Conservation (phyloP, 2,113 vertebrate genomes). For the Phocoena sinus region DNA sequence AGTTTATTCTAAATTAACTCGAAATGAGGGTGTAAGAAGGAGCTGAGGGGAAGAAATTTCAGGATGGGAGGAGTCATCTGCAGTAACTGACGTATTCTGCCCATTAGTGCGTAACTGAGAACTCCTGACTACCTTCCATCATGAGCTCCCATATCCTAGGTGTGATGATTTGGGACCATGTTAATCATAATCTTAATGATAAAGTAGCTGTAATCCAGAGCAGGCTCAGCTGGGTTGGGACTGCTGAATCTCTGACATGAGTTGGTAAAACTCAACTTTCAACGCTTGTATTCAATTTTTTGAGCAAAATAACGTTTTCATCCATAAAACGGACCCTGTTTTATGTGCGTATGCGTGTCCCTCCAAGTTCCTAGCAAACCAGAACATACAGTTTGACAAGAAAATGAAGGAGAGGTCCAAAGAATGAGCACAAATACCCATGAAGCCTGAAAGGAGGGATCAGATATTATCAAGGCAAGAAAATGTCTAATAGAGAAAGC, state of each 20-base stretch:
- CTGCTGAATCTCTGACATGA: neutral
- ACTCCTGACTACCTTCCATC: neutral
- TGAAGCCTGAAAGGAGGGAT: neutral
- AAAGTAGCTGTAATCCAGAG: neutral
- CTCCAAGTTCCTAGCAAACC: neutral
- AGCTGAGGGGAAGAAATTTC: neutral
- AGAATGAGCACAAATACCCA: neutral
- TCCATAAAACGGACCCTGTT: neutral
- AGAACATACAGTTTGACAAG: neutral
- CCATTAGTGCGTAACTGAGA: neutral
- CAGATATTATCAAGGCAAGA: neutral
- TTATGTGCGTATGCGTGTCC: neutral
- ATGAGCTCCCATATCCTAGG: neutral
- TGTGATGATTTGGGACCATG: neutral
- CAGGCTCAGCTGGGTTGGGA: neutral
- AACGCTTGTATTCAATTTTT: neutral
- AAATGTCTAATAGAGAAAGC: neutral
- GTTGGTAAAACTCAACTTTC: neutral
- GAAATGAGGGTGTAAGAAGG: neutral
- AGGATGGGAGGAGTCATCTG: neutral
- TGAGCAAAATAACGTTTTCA: neutral
- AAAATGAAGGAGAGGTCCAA: neutral
- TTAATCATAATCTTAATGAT: neutral
- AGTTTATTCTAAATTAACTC: neutral
- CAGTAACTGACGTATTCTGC: neutral